Evolutionary conservation across 2,113 vertebrate genomes (phyloP).

Genomic region (Calonectris borealis): DNA sequence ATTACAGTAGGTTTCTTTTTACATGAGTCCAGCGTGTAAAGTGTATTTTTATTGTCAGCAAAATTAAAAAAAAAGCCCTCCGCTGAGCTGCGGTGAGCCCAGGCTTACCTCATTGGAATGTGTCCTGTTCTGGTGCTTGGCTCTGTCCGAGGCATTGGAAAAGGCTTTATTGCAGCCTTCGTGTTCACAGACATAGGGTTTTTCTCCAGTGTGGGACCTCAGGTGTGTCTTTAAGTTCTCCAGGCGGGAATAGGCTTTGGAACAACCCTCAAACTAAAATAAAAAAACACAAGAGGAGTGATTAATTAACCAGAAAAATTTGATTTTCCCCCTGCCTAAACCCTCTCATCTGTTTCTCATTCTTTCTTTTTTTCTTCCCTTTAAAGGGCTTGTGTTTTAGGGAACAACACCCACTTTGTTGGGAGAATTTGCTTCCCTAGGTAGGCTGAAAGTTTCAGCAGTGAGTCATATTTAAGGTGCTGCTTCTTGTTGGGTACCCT

Average conservation of each 20-base stretch:
- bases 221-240: constrained; percentile 99
- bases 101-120: constrained; percentile 94
- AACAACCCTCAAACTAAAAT: constrained; percentile 94
- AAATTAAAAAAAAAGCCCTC: neutral
- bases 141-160: constrained; percentile 96
- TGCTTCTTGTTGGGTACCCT: constrained; percentile 5
- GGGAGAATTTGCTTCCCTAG: constrained; percentile 17
- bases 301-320: constrained; percentile 65
- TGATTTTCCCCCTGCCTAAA: constrained; percentile 30
- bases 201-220: constrained; percentile 97
- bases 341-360: constrained; percentile 67
- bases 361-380: constrained; percentile 14
- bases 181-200: constrained; percentile 96
- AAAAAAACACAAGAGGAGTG: constrained; percentile 37
- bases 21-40: constrained; percentile 37
- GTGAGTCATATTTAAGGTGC: constrained; percentile 45
- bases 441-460: neutral
- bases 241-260: constrained; percentile 96
- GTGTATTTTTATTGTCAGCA: constrained; percentile 64
- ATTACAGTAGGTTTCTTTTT: constrained; percentile 52
- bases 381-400: constrained; percentile 59
- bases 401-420: constrained; percentile 65
- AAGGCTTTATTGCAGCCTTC: constrained; percentile 99
- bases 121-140: constrained; percentile 99
- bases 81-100: neutral